Conservation (phyloP, 2,797 vertebrate genomes). For the Melanotaenia trifasciata region DNA sequence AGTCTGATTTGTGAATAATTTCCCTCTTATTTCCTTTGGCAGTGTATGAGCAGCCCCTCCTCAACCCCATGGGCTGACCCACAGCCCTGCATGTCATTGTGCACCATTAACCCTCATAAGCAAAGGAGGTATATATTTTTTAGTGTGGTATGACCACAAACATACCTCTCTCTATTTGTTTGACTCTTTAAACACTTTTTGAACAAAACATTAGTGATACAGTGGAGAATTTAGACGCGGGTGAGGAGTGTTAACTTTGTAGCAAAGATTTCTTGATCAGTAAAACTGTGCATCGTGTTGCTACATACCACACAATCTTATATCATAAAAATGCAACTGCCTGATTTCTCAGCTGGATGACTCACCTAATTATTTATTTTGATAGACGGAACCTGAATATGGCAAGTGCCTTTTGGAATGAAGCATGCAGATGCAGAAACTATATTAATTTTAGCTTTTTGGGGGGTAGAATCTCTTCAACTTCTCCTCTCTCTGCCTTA, state of each 20-base stretch:
- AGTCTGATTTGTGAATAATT: constrained; percentile 46
- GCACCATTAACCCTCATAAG: constrained; percentile 38
- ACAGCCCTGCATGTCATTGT: constrained; percentile 62
- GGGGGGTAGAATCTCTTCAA: constrained; percentile 5
- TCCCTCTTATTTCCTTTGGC: constrained; percentile 48
- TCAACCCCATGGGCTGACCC: constrained; percentile 21
- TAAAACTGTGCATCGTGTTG: constrained; percentile 16
- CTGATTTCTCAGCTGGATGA: constrained; percentile 40
- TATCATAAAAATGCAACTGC: constrained; percentile 29
- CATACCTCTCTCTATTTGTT: constrained; percentile 39
- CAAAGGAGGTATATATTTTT: constrained; percentile 38
- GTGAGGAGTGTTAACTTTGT: constrained; percentile 67
- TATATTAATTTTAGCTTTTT: constrained; percentile 9
- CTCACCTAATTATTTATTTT: constrained; percentile 73
- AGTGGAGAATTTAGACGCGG: constrained; percentile 23
- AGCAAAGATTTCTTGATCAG: constrained; percentile 36
- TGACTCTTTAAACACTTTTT: constrained; percentile 29
- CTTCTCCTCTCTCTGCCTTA: constrained; percentile 63
- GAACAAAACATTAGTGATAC: constrained; percentile 9
- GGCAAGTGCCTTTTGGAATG: constrained; percentile 84
- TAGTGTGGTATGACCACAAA: constrained; percentile 37
- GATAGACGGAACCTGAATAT: constrained; percentile 69
- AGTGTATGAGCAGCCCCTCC: constrained; percentile 36
- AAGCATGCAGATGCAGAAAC: constrained; percentile 51
- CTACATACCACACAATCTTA: neutral